Conservation (phyloP, 2,888 invertebrate species). For the Drosophila siamana region DNA sequence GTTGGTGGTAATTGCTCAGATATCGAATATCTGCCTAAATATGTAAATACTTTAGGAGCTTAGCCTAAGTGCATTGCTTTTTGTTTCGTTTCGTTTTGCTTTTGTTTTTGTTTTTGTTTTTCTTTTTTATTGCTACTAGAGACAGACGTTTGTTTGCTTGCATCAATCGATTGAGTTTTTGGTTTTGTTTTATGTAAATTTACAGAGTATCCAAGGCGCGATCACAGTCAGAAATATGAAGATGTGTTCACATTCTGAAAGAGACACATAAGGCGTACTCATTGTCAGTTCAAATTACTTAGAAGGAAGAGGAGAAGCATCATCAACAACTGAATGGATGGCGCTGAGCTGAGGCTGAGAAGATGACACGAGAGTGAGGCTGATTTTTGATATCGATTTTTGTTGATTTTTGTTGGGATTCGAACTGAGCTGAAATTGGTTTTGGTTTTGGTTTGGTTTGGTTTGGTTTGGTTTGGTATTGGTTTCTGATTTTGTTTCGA, state of each 20-base stretch:
- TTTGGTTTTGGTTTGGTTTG: neutral
- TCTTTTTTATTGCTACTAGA: slow-evolving; percentile 9
- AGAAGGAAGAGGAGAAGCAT: slow-evolving; percentile 56
- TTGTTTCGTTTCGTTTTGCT: no score
- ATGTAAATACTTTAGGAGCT: slow-evolving; percentile 48
- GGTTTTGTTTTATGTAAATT: slow-evolving; percentile 55
- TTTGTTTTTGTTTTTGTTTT: no score
- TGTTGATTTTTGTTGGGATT: slow-evolving; percentile 10
- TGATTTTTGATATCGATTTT: slow-evolving; percentile 27
- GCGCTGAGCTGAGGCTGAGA: slow-evolving; percentile 47
- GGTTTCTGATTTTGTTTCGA: slow-evolving; percentile 16
- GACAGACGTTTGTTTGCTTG: slow-evolving; percentile 32
- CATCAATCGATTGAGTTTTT: slow-evolving; percentile 17
- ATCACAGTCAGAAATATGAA: slow-evolving; percentile 85
- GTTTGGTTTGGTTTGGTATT: neutral
- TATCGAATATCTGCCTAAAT: slow-evolving; percentile 40
- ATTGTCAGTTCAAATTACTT: slow-evolving; percentile 76
- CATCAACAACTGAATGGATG: slow-evolving; percentile 75
- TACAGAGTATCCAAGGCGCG: slow-evolving; percentile 83
- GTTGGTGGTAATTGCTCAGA: slow-evolving; percentile 72
- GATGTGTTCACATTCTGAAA: slow-evolving; percentile 84
- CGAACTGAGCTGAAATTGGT: slow-evolving; percentile 41
- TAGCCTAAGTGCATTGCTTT: slow-evolving; percentile 61
- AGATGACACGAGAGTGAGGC: slow-evolving; percentile 31
- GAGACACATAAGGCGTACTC: slow-evolving; percentile 84